Evolutionary conservation across 2,888 invertebrate genomes (phyloP).

Genomic region (Spodoptera picta): DNA sequence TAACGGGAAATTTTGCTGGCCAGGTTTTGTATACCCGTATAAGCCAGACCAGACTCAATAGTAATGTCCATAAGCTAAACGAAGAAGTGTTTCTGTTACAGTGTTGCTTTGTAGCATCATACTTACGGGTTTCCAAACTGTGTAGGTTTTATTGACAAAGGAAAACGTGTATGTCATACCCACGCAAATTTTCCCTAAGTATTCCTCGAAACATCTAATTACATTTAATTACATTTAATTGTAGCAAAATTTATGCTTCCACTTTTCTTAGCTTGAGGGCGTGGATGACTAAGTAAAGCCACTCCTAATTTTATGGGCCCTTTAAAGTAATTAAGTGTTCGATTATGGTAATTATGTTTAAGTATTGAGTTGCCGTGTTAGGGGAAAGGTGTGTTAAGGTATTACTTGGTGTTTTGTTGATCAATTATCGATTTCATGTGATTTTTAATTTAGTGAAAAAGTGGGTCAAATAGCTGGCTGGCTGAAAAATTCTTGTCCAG

Average conservation of each 20-base stretch:
- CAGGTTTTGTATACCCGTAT: too few relatives aligned
- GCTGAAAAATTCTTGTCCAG: too few relatives aligned
- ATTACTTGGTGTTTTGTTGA: background rate
- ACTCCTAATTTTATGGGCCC: conserved; percentile 32
- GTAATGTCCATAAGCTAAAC: too few relatives aligned
- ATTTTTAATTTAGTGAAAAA: too few relatives aligned
- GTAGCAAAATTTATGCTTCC: conserved; percentile 22
- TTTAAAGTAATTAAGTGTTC: conserved; percentile 39
- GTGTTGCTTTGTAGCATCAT: too few relatives aligned
- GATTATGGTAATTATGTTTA: conserved; percentile 37
- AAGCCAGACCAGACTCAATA: too few relatives aligned
- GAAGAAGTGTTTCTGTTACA: too few relatives aligned
- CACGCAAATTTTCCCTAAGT: conserved; percentile 22
- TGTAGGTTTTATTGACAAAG: conserved; percentile 21
- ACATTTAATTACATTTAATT: conserved; percentile 36
- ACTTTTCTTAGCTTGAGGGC: conserved; percentile 25
- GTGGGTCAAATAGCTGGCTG: too few relatives aligned
- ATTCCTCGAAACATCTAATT: conserved; percentile 4
- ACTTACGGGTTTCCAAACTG: background rate
- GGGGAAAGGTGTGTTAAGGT: conserved; percentile 1
- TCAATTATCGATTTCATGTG: too few relatives aligned
- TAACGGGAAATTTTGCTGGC: too few relatives aligned
- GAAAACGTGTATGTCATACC: conserved; percentile 22
- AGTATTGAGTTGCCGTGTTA: conserved; percentile 21
- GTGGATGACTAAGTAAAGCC: conserved; percentile 22